Evolutionary conservation across 2,888 invertebrate species (phyloP).

Genomic region (Pammene fasciana): DNA sequence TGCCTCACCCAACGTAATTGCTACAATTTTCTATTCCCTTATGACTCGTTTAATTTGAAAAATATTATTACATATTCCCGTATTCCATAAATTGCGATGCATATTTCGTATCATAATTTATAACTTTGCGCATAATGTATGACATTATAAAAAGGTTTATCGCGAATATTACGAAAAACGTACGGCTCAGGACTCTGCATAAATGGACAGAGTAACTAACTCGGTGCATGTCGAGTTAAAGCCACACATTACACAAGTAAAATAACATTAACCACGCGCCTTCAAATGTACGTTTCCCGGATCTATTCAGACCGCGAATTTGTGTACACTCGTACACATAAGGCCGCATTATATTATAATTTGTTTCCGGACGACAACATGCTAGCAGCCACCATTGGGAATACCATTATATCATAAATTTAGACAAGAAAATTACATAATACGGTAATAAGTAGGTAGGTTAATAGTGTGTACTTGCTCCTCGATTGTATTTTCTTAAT

Average conservation of each 20-base stretch:
- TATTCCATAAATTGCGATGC: conserved; percentile 5
- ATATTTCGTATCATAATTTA: neutral
- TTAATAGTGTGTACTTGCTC: too few relatives aligned
- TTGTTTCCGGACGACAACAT: too few relatives aligned
- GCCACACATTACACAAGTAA: conserved; percentile 31
- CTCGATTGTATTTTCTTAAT: too few relatives aligned
- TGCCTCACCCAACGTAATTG: neutral
- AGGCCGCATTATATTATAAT: conserved; percentile 22
- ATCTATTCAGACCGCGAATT: conserved; percentile 31
- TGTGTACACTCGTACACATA: conserved; percentile 7
- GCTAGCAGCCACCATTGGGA: too few relatives aligned
- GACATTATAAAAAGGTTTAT: neutral
- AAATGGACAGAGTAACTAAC: conserved; percentile 26
- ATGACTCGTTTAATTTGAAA: conserved; percentile 2
- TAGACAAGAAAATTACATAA: too few relatives aligned
- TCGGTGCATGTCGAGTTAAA: conserved; percentile 20
- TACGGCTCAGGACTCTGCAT: conserved; percentile 1
- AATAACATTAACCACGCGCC: conserved; percentile 38
- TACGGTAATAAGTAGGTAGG: too few relatives aligned
- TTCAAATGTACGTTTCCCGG: conserved; percentile 31
- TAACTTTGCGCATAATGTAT: neutral
- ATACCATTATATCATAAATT: too few relatives aligned
- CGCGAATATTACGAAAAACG: neutral
- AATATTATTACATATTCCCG: neutral
- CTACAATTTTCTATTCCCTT: neutral